Base-by-base conservation (phyloP, 2,888 invertebrate species). In the Euclidia mi region DNA sequence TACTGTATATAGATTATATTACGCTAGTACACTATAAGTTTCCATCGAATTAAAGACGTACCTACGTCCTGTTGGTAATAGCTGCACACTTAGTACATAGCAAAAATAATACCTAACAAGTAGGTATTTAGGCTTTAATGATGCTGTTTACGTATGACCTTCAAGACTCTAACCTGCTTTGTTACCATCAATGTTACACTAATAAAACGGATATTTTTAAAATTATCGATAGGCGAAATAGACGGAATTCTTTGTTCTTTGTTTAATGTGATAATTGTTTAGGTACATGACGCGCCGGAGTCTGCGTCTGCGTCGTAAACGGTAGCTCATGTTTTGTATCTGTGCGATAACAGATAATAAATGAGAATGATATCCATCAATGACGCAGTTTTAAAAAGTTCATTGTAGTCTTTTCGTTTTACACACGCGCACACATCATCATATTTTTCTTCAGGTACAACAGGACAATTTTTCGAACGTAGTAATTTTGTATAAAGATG, bases 231-330 rank as follows among this genome's bases (percentile, higher is more conserved):
- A 65, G 70, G 56, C 59, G 74, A 74, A 80, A 75, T 60, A 71
- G 62, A 72, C 71, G 31, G 51, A 17, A 41, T 77, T 76, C 90
- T 91, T 91, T 91, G 90, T 91, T 88, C 85, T 85, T 71, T 61
- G 78, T 87, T 88, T 90, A 78, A 84, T 85, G 82, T 77, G 82
- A 82, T 88, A 84, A 87, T 87, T 90, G 90, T 90, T 89, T 90
- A n/a, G n/a, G n/a, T n/a, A 90, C 75, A 70, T 60, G 57, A 46
- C 57, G 76, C 74, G 76, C 80, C 66, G 72, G 77, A 76, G 75
- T 64, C 49, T 59, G 59, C 58, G 77, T n/a, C n/a, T n/a, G n/a
- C n/a, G 57, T 87, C 87, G 82, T 89, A 82, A 90, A 88, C 78
- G 76, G 72, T 76, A 76, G 65, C 73, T 77, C 71, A 67, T 71